Evolutionary conservation across 2,888 invertebrate species (phyloP).

Genomic region (Sarcophaga rosellei): DNA sequence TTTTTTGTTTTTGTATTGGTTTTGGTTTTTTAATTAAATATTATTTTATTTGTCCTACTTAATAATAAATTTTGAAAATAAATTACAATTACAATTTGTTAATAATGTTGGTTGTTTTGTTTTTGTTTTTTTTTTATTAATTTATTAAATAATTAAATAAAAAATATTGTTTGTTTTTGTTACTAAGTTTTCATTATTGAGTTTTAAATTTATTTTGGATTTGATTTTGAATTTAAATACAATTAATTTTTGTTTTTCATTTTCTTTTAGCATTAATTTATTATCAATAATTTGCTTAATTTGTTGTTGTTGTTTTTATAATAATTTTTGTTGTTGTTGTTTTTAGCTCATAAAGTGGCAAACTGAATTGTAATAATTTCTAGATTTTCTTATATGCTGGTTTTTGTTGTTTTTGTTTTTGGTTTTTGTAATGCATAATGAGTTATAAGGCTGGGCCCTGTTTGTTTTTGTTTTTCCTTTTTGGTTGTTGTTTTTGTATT

Average conservation of each 20-base stretch:
- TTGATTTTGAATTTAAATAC: conserved; percentile 30
- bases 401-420: conserved; percentile 14
- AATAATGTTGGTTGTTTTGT: neutral
- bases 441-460: conserved; percentile 56
- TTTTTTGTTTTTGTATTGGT: conserved; percentile 17
- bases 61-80: conserved; percentile 62
- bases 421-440: conserved; percentile 11
- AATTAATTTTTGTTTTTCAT: conserved; percentile 32
- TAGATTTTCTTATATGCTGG: conserved; percentile 7
- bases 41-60: conserved; percentile 55
- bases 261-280: conserved; percentile 29
- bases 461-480: no score
- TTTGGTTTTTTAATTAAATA: conserved; percentile 11
- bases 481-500: neutral
- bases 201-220: conserved; percentile 42
- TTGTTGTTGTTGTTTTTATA: no score
- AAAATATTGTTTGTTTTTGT: conserved; percentile 25
- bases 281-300: conserved; percentile 50
- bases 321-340: neutral
- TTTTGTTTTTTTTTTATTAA: conserved; percentile 21
- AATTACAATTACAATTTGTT: conserved; percentile 54
- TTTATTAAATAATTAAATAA: conserved; percentile 37
- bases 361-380: conserved; percentile 5
- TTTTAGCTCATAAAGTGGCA: conserved; percentile 47
- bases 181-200: neutral